Evolutionary conservation across 1,140 invertebrate species (phyloP), one percentile per base, ranked within the genome.

Genomic region (Zaprionus capensis): DNA sequence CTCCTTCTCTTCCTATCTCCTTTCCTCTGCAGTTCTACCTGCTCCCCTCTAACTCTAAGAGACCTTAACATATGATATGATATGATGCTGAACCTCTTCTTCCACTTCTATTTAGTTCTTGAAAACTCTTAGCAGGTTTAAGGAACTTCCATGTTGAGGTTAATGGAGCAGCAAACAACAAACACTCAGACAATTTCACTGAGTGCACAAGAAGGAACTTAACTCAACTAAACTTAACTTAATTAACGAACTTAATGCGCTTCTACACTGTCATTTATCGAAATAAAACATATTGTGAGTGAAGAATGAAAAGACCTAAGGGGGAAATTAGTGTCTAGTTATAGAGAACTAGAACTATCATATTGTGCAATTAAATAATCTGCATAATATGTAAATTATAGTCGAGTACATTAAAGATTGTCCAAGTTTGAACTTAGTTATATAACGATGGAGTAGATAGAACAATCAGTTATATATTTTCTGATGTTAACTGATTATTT

Each of bases 191-290:
- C 24, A 53, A 26, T 12, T 15, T 44, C 20, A 57, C 41, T 57
- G 24, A 46, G 53, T 36, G 22, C 41, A 28, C 9, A 57, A 57
- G 28, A 20, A 28, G 28, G n/a, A 56, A 56, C 41, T 46, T 46
- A 24, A 24, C 20, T 14, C 20, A 51, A 24, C 9, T 24, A 14
- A 24, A 51, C 46, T 14, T 14, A 51, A 51, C 38, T 55, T 57
- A 31, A 58, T 28, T 59, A n/a, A 31, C 15, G 28, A 46, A 65
- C 34, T 65, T 22, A 68, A 61, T 51, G 44, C 17, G 41, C 46
- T 46, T 56, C 15, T 34, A 67, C 44, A 53, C 62, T 51, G 20
- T 51, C 20, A 24, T 51, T 51, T 51, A 34, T 14, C 4, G 20
- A 51, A 22, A 51, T 24, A 51, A 51, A 51, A 24, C 20, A 12